Conservation (phyloP, 2,113 vertebrate species). For the Heterotis niloticus region DNA sequence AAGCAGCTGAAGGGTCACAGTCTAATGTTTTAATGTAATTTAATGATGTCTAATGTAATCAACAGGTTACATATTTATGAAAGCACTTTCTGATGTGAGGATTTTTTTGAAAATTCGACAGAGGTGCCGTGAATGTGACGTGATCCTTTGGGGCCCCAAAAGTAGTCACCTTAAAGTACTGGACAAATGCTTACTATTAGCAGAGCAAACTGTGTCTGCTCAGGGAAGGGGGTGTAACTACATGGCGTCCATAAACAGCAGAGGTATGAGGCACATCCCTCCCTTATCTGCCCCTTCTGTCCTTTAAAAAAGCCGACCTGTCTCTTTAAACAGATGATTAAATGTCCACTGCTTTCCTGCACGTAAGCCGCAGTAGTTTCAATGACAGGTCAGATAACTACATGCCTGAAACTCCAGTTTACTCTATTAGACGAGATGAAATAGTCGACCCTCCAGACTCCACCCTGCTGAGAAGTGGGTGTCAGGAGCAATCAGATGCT, state of each 20-base stretch:
- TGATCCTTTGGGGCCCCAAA: not conserved
- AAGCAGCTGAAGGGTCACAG: too few species aligned
- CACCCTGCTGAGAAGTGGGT: slow-evolving; percentile 4
- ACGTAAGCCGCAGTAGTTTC: not conserved
- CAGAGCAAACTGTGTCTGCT: not conserved
- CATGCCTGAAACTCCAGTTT: slow-evolving; percentile 10
- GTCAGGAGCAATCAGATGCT: slow-evolving; percentile 24
- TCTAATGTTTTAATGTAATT: too few species aligned
- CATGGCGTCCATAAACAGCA: not conserved
- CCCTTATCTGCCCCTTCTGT: not conserved
- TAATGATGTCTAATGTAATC: too few species aligned
- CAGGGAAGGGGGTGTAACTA: not conserved
- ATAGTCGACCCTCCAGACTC: not conserved
- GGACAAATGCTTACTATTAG: slow-evolving; percentile 12
- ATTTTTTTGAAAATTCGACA: too few species aligned
- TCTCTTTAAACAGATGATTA: not conserved
- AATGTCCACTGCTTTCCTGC: not conserved
- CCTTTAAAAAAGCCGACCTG: not conserved
- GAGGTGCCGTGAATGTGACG: too few species aligned
- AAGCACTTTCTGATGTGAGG: too few species aligned
- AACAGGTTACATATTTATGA: too few species aligned
- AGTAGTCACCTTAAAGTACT: not conserved
- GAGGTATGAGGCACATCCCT: not conserved
- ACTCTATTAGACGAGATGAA: slow-evolving; percentile 3
- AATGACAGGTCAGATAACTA: not conserved